Evolutionary conservation across 2,797 vertebrate species (phyloP), one percentile per base, ranked within the genome.

Genomic region (Arrhamphus sclerolepis): DNA sequence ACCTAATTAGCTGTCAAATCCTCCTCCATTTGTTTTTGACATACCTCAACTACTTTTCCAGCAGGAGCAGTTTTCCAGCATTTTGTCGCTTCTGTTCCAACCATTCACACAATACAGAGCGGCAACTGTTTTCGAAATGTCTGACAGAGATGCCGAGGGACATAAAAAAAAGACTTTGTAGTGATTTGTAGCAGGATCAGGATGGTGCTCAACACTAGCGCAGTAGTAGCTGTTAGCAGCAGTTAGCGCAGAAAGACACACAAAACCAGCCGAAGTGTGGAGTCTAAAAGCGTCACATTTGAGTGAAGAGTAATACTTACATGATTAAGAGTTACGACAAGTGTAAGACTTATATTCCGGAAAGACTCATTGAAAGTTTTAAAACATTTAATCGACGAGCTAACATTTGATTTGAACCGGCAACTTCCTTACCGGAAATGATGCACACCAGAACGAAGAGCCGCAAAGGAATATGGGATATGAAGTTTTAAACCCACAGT

Each of bases 351-450:
- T 28, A 44, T 51, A 48, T n/a, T 9, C 22, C 2, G 0, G 0
- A 16, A 75, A 48, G 52, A 79, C 38, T 72, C 66, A 81, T 72
- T 78, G 21, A 73, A 31, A 79, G 46, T 46, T 46, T 7, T 24
- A 3, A 42, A 70, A 62, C 52, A 18, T 52, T 39, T 62, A 28
- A 50, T 21, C 13, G n/a, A 60, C 13, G 2, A 59, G 62, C 70
- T 67, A 64, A 29, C 71, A 44, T 81, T 80, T 83, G 72, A 86
- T 88, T 81, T 83, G 77, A 43, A 81, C 70, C 17, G 55, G 63
- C 61, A 55, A 85, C 80, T 87, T 89, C 80, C 78, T 65, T 1
- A 58, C 62, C 59, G 83, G 85, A 84, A 82, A 66, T 75, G 16
- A 41, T 1, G 19, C 1, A 52, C 22, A 1, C 18, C 54, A 56